Evolutionary conservation across 1,140 invertebrate species (phyloP), one percentile per base, ranked within the genome.

Genomic region (Portunus trituberculatus): DNA sequence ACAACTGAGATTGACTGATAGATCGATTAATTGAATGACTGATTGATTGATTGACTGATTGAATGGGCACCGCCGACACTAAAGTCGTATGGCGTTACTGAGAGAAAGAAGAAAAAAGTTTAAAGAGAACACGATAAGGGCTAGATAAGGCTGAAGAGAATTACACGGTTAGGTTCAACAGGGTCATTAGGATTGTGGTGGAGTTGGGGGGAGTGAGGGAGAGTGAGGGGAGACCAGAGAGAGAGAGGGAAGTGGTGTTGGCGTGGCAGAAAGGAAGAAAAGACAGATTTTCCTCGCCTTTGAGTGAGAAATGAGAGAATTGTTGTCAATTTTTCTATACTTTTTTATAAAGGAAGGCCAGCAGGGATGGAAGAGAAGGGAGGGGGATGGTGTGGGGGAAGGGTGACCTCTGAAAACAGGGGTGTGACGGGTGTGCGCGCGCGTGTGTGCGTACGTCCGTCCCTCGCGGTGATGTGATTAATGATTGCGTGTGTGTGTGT

Each of bases 251-350:
- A 76, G 45, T 76, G 67, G 67, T 25, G 20, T n/a, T 76, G 67
- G 67, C 67, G 12, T 76, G 67, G 67, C 67, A 76, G 67, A 20
- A 76, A 76, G 67, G 67, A n/a, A 76, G n/a, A 76, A 76, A 76
- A 76, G 67, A 76, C 67, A n/a, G 67, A 76, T 76, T 76, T n/a
- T 76, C 67, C 67, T 76, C 67, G 67, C 67, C 67, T 76, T 76
- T 76, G 67, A 76, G 67, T 76, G 67, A 76, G 67, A 76, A 76
- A 76, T 76, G 67, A 76, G 67, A 76, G 67, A 76, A 76, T 76
- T 76, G 67, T 76, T 76, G 25, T 76, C 67, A 76, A 76, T 76
- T 76, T 76, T 76, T 76, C 12, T 76, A 76, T 76, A 76, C 67
- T 76, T 76, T 76, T 76, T 76, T 76, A n/a, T 25, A 76, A 25